Conservation (phyloP, 2,888 invertebrate genomes). For the Camptogramma bilineatum region DNA sequence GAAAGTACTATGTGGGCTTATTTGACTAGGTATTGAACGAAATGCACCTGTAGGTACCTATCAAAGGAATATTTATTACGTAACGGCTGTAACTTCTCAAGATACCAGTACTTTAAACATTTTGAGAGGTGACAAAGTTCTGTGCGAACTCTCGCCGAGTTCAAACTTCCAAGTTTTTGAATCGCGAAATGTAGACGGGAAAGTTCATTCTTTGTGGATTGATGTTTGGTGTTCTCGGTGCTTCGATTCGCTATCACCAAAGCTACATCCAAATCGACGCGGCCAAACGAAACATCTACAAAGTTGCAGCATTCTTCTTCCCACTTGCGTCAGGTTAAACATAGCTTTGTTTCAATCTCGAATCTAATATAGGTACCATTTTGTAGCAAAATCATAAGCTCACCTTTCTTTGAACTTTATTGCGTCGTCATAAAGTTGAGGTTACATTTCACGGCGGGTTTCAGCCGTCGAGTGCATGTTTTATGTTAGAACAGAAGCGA, state of each 20-base stretch:
- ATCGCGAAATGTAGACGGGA: slow-evolving; percentile 37
- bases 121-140: slow-evolving; percentile 40
- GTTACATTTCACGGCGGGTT: slow-evolving; percentile 6
- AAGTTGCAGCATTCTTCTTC: background rate
- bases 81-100: background rate
- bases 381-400: slow-evolving; percentile 8
- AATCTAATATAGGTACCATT: slow-evolving; percentile 1
- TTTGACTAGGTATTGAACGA: no score
- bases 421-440: slow-evolving; percentile 4
- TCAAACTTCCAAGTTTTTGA: slow-evolving; percentile 40
- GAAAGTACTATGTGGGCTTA: no score
- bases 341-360: slow-evolving; percentile 1
- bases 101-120: slow-evolving; percentile 11
- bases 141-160: slow-evolving; percentile 26
- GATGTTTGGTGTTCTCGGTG: slow-evolving; percentile 40
- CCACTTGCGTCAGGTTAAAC: background rate
- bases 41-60: no score
- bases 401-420: slow-evolving; percentile 4
- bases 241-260: slow-evolving; percentile 15
- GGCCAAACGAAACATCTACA: background rate
- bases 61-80: background rate
- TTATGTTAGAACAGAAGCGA: slow-evolving; percentile 19
- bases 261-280: background rate
- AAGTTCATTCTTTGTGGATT: slow-evolving; percentile 38
- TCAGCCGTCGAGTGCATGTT: slow-evolving; percentile 13